These are phyloP conservation scores for Hydrochoerus hydrochaeris DNA, from an alignment of 2,113 vertebrate species.

Conservation along the genomic window DNA sequence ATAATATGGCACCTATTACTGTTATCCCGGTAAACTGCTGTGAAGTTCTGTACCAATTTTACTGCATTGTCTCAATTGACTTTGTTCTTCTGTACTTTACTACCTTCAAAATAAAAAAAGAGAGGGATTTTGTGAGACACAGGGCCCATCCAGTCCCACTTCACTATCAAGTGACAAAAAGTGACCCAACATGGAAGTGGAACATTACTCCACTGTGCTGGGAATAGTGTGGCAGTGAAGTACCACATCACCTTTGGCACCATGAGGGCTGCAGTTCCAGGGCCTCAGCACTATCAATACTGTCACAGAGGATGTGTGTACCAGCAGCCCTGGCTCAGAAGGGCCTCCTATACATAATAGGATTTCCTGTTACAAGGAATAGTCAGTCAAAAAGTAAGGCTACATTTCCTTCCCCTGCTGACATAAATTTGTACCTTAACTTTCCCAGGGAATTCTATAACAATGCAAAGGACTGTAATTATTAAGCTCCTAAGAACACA, in stretches of 20 bases:
- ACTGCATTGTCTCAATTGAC: too few relatives aligned
- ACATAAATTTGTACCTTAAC: slow-evolving; percentile 48
- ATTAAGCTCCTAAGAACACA: slow-evolving; percentile 4
- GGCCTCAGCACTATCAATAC: fast-evolving
- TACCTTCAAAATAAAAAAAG: too few relatives aligned
- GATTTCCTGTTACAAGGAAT: slow-evolving; percentile 77
- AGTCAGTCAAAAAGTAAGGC: slow-evolving; percentile 60
- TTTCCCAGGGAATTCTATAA: slow-evolving; percentile 55
- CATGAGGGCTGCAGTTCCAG: not conserved
- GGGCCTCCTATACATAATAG: not conserved
- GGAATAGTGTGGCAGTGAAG: not conserved
- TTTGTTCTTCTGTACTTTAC: too few relatives aligned
- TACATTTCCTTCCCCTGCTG: not conserved
- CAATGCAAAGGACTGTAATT: not conserved
- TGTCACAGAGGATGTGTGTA: too few relatives aligned
- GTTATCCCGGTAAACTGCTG: too few relatives aligned
- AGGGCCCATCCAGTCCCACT: not conserved
- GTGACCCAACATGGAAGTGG: not conserved
- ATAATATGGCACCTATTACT: too few relatives aligned
- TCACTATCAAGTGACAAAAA: not conserved
- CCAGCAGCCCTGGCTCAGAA: not conserved
- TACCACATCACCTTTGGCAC: not conserved
- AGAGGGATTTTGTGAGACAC: not conserved
- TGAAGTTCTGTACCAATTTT: too few relatives aligned
- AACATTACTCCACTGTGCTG: not conserved